Conservation (phyloP, 2,113 vertebrate genomes). For the Hemiprocne comata region DNA sequence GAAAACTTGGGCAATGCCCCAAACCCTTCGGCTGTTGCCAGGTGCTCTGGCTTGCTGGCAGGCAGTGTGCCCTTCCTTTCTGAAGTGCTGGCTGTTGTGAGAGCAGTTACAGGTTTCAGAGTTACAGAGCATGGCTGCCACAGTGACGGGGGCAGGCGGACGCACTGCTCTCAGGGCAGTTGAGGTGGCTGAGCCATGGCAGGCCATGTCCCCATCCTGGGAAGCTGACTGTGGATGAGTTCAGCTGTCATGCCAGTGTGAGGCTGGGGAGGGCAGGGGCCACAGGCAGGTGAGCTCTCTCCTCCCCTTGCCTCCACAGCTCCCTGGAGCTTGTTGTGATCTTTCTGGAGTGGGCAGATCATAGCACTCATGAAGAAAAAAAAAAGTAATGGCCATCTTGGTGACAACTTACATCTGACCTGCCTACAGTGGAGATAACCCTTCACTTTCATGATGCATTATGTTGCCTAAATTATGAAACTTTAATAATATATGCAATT, state of each 20-base stretch:
- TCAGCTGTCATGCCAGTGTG: not conserved
- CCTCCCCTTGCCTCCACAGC: not conserved
- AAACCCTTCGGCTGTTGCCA: not conserved
- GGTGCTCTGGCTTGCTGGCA: not conserved
- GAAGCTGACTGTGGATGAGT: not conserved
- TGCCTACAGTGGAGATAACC: conserved; percentile 6
- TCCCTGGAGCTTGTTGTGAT: not conserved
- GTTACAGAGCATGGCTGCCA: not conserved
- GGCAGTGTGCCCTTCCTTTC: not conserved
- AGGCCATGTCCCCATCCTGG: rapidly evolving
- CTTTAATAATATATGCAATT: conserved; percentile 49
- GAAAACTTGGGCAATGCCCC: not conserved
- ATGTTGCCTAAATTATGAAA: conserved; percentile 41
- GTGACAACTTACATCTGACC: not conserved
- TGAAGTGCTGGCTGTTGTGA: not conserved
- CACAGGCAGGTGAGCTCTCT: not conserved
- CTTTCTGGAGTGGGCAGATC: not conserved
- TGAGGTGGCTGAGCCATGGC: not conserved
- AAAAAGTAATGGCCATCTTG: not conserved
- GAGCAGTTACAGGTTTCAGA: not conserved
- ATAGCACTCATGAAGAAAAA: not conserved
- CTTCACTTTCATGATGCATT: not conserved
- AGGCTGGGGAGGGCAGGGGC: not conserved
- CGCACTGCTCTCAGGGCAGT: not conserved
- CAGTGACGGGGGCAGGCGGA: not conserved